Base-by-base conservation (phyloP, 2,797 vertebrate species). In the Poeciliopsis presidionis region DNA sequence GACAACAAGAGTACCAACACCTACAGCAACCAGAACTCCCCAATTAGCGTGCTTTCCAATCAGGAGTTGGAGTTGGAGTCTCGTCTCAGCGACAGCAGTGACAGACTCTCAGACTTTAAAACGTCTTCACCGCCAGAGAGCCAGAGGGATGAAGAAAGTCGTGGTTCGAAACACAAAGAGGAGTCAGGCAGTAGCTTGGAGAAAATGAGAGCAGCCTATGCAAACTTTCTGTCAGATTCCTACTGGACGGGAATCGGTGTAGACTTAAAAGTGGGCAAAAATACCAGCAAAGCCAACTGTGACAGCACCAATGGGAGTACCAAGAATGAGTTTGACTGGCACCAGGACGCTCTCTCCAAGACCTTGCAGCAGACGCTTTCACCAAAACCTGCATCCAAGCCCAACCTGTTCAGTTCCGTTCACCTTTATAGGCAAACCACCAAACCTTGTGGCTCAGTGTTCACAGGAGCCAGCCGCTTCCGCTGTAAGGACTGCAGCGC, bases 331-430 rank as follows among this genome's bases (percentile, higher is more conserved):
- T 99, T 99, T 63, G 98, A 99, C 79, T 99, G 98, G 98, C 98
- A 99, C 93, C 98, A 99, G 79, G 98, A 99, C 0, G 98, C 98
- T 0, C 95, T 99, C 80, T 98, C 98, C 39, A 99, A 99, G 94
- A 99, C 98, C 91, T 88, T 99, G 81, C 98, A 97, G 92, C 98
- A 99, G 92, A 98, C 97, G 36, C 85, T 97, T 71, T 98, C 97
- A 51, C 96, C 97, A 11, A 96, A 97, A 78, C 95, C 97, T 0
- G 65, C 95, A 49, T 97, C 97, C 0, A 99, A 98, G 91, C 98
- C 98, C 82, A 99, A 99, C 92, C 97, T 99, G 57, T 99, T 99
- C 91, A 99, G 98, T 94, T 99, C 98, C 0, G 98, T 99, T 67
- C 98, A 99, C 95, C 93, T 99, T 65, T 99, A 99, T 94, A 94